Percentiles rank a stretch among this genome's conserved stretches.
These are phyloP conservation scores for Boloria selene DNA, from an alignment of 2,888 invertebrate genomes.

Conservation along the genomic window DNA sequence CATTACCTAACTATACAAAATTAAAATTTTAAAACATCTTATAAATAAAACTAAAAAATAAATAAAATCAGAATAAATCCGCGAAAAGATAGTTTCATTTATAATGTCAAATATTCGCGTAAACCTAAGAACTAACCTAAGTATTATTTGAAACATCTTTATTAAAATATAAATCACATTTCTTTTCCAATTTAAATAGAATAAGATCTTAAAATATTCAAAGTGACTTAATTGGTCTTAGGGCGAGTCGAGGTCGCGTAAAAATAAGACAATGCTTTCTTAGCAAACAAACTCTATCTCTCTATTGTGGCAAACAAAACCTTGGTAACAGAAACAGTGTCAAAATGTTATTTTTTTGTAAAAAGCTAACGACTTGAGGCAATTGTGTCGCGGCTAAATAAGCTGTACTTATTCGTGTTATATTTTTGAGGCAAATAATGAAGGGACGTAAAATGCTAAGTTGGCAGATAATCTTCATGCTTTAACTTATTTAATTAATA, in stretches of 20 bases:
- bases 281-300: constrained; percentile 30
- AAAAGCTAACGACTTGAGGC: constrained; percentile 8
- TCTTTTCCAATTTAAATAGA: constrained; percentile 7
- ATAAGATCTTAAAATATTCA: constrained; percentile 31
- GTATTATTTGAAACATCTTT: no score
- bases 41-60: no score
- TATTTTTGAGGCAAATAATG: constrained; percentile 1
- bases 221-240: constrained; percentile 33
- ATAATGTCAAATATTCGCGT: no score
- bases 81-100: no score
- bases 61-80: no score
- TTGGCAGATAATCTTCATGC: no score
- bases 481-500: no score
- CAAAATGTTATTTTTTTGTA: constrained; percentile 20
- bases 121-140: no score
- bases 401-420: constrained; percentile 8
- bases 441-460: not conserved
- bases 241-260: constrained; percentile 32
- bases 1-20: not conserved
- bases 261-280: constrained; percentile 38
- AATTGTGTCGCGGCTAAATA: constrained; percentile 11
- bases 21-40: not conserved
- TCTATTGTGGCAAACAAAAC: constrained; percentile 38
- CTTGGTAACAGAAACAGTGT: constrained; percentile 26
- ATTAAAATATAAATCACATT: constrained; percentile 20